Evolutionary conservation across 2,113 vertebrate species (phyloP), one percentile per base, ranked within the genome.

Genomic region (Hyperoodon ampullatus): DNA sequence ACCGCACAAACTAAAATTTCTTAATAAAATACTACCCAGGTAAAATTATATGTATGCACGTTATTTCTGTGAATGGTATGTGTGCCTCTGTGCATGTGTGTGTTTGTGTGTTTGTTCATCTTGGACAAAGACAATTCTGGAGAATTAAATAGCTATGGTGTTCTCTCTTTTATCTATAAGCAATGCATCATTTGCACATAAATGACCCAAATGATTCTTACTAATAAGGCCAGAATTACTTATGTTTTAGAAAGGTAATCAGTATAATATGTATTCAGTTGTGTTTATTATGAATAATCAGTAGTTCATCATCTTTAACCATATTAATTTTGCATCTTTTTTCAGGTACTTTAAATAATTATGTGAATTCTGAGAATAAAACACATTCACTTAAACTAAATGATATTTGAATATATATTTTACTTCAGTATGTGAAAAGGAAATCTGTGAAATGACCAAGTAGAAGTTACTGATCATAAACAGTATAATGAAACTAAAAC

Each of bases 131-230:
- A 68, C 7, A 87, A 10, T 39, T 68, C 50, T 88, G 3, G 60
- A 70, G 10, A 68, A 1, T 95, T 96, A 65, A 92, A 55, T 72
- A 89, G 14, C 8, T 61, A 14, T 88, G 85, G 68, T 88, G 19
- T 95, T 97, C 47, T 95, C 14, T 95, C 35, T 86, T 93, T 97
- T 91, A 82, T 42, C 81, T 92, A 87, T 90, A 97, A 90, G 85
- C 93, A 98, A 90, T 95, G 72, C 55, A 98, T 96, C 83, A 71
- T 95, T 98, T 98, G 87, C 58, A 97, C 92, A 96, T 93, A 98
- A 98, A 97, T 98, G 97, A 98, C 95, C 88, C 95, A 98, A 98
- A 97, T 97, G 90, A 97, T 98, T 98, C 98, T 97, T 98, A 98
- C 98, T 98, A 98, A 98, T 98, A 94, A 95, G n/a, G 35, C 44